Evolutionary conservation across 2,888 invertebrate species (phyloP).

Genomic region (Campopleginae sp.): DNA sequence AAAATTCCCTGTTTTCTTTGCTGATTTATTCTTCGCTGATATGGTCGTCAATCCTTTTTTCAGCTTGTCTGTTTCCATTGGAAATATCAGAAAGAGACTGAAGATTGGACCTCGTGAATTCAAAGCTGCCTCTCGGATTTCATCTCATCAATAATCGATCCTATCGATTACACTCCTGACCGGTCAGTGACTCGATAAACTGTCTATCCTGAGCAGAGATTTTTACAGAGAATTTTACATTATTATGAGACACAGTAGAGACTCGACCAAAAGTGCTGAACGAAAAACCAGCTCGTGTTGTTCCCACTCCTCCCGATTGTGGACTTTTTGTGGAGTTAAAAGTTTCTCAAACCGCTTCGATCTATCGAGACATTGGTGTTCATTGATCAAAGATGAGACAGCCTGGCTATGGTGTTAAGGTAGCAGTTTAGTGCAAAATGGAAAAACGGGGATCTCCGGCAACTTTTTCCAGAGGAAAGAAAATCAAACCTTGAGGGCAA

Average conservation of each 20-base stretch:
- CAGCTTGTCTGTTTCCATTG: conserved; percentile 14
- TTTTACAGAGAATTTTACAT: neutral
- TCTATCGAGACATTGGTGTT: neutral
- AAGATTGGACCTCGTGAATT: conserved; percentile 42
- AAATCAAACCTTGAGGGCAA: too few relatives aligned
- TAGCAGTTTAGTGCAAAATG: too few relatives aligned
- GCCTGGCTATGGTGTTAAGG: neutral
- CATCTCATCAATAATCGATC: conserved; percentile 68
- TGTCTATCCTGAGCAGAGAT: neutral
- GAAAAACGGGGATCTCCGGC: too few relatives aligned
- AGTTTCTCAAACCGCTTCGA: neutral
- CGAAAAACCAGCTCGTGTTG: too few relatives aligned
- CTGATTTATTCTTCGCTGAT: conserved; percentile 18
- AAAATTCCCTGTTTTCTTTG: neutral
- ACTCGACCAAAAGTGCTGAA: too few relatives aligned
- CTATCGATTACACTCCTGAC: conserved; percentile 51
- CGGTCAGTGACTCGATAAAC: conserved; percentile 1
- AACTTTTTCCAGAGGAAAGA: too few relatives aligned
- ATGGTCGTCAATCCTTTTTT: neutral
- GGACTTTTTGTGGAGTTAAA: too few relatives aligned
- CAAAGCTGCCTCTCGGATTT: conserved; percentile 53
- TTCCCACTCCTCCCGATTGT: too few relatives aligned
- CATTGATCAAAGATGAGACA: neutral
- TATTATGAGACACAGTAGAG: neutral
- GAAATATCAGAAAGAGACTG: conserved; percentile 17